These are phyloP conservation scores for Ahaetulla prasina DNA, from an alignment of 2,113 vertebrate species.

Conservation along the genomic window DNA sequence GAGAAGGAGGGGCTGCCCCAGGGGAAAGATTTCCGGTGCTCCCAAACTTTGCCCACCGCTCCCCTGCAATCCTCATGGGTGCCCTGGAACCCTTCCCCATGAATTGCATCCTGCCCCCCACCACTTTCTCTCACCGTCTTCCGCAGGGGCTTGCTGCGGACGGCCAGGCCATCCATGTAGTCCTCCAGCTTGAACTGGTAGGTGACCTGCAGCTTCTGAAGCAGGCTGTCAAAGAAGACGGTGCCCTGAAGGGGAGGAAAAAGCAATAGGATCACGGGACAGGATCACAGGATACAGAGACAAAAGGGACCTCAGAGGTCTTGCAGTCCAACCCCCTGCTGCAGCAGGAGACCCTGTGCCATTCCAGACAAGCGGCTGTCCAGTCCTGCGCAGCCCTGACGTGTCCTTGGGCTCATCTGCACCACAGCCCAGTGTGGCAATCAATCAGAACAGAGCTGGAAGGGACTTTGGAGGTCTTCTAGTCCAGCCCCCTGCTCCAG, in stretches of 20 bases:
- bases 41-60: no score
- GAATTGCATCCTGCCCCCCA: not conserved
- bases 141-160: conserved; percentile 87
- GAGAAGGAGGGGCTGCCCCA: not conserved
- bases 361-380: no score
- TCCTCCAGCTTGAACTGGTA: conserved; percentile 94
- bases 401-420: no score
- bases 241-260: conserved; percentile 73
- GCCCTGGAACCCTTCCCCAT: no score
- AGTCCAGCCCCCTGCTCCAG: not conserved
- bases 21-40: no score
- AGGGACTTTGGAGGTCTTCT: not conserved
- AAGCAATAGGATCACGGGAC: not conserved
- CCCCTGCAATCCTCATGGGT: not conserved
- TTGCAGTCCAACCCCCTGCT: not conserved
- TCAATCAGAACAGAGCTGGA: not conserved
- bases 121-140: conserved; percentile 77
- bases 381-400: no score
- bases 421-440: no score
- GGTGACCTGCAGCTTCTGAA: conserved; percentile 90
- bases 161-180: conserved; percentile 95
- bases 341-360: not conserved
- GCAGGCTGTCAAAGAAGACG: conserved; percentile 86
- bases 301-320: not conserved
- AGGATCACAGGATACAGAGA: not conserved